Percentiles rank a stretch among this genome's conserved stretches.
Conservation (phyloP, 2,888 invertebrate genomes). For the Frankliniella fusca region DNA sequence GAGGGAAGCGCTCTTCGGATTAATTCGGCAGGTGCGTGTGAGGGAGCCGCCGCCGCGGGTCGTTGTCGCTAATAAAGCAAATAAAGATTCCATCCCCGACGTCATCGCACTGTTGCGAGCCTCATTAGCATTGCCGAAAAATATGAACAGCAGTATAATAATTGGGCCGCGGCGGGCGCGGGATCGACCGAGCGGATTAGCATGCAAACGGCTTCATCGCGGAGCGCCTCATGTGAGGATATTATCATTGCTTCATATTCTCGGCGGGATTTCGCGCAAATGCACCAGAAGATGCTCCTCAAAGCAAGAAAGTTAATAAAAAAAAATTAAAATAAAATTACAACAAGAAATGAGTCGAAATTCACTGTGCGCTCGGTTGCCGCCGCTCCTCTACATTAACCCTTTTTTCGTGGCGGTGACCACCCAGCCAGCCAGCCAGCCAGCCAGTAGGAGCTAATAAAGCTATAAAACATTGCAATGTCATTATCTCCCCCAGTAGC, state of each 20-base stretch:
- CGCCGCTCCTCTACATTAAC: neutral
- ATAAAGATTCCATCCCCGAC: slow-evolving; percentile 11
- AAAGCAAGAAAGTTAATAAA: neutral
- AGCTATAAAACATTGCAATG: slow-evolving; percentile 15
- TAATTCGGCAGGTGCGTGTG: neutral
- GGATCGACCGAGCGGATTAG: neutral
- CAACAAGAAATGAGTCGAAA: neutral
- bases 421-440: no score
- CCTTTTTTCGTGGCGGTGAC: neutral
- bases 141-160: neutral
- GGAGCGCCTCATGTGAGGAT: neutral
- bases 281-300: neutral
- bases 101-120: slow-evolving; percentile 3
- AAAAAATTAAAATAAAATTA: neutral
- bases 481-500: neutral
- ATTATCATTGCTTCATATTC: neutral
- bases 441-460: neutral
- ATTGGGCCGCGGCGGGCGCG: neutral
- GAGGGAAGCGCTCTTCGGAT: no score
- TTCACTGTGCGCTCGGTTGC: neutral
- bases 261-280: neutral
- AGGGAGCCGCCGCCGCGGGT: neutral
- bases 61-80: neutral
- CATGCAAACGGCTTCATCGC: slow-evolving; percentile 22
- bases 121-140: slow-evolving; percentile 6